Evolutionary conservation across 2,888 invertebrate species (phyloP).

Genomic region (Arrhopalites spinosus): DNA sequence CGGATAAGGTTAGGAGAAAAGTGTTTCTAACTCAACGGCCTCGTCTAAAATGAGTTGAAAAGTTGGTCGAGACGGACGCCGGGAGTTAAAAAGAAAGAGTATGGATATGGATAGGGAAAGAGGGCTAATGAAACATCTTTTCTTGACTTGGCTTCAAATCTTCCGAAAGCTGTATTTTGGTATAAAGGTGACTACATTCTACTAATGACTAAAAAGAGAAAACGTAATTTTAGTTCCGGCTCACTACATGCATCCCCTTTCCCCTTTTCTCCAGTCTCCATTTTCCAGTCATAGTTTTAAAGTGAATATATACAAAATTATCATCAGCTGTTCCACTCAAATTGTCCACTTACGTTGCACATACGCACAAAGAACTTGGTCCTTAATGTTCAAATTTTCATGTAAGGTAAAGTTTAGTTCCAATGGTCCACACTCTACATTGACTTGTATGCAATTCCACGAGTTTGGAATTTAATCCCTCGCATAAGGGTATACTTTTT

Average conservation of each 20-base stretch:
- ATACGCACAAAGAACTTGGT: too few species aligned
- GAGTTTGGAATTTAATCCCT: too few species aligned
- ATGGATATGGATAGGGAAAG: background rate
- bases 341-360: background rate
- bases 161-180: background rate
- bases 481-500: too few species aligned
- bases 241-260: background rate
- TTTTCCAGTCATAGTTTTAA: too few species aligned
- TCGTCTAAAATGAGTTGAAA: constrained; percentile 4
- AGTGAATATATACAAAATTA: too few species aligned
- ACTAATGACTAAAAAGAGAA: constrained; percentile 18
- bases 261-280: background rate
- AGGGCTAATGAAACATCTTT: background rate
- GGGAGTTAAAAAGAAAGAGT: background rate
- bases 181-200: constrained; percentile 13
- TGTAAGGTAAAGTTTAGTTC: too few species aligned
- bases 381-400: too few species aligned
- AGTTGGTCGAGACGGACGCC: background rate
- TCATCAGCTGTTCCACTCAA: too few species aligned
- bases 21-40: too few species aligned
- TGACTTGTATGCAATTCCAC: too few species aligned
- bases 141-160: background rate
- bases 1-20: background rate
- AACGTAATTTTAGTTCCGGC: background rate
- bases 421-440: too few species aligned